phyloP scores from a whole-genome alignment of 2,888 invertebrate genomes.

The Lottia scabra region DNA sequence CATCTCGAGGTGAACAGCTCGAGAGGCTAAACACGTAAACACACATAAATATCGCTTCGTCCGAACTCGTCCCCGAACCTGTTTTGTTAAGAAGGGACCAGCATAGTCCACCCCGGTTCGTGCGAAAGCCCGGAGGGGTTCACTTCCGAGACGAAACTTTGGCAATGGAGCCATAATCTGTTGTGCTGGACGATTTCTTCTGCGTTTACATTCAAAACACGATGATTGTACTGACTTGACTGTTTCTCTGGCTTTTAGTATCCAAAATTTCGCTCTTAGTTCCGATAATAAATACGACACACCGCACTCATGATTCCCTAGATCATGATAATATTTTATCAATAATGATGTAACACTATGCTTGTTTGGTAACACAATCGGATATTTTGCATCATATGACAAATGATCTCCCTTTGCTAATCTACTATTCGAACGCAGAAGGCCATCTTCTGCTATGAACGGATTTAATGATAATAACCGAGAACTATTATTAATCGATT shows the following conservation, averaged over 20 bases:
- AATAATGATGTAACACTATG: no score
- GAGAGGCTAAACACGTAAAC: conserved; percentile 16
- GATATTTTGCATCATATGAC: conserved; percentile 8
- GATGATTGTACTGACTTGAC: background rate
- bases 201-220: background rate
- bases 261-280: conserved; percentile 6
- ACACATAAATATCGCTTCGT: conserved; percentile 18
- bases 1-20: conserved; percentile 18
- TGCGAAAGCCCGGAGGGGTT: background rate
- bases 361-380: conserved; percentile 1
- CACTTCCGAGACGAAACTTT: background rate
- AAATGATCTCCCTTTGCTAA: conserved; percentile 17
- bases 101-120: conserved; percentile 13
- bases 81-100: conserved; percentile 16
- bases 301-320: background rate
- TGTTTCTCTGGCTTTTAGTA: background rate
- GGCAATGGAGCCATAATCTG: conserved; percentile 15
- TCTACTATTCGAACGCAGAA: conserved; percentile 14
- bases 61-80: background rate
- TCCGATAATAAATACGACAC: background rate
- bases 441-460: background rate
- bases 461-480: conserved; percentile 6
- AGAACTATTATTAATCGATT: background rate
- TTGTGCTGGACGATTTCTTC: background rate
- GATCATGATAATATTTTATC: background rate